phyloP scores from a whole-genome alignment of 2,888 invertebrate species.

The Drosophila infuscata region DNA sequence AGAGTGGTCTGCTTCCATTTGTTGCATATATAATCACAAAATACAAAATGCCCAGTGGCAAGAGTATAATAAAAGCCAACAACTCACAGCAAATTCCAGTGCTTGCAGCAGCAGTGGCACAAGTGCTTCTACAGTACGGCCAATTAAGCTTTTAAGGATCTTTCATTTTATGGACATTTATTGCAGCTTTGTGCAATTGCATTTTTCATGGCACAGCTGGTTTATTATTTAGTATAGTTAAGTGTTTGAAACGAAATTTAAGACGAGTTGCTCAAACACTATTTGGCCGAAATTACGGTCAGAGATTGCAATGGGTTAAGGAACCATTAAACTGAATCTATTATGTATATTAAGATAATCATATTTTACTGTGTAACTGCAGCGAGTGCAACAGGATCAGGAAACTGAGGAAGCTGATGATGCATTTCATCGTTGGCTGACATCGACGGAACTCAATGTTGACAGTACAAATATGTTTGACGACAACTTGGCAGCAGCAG shows the following conservation, averaged over 20 bases:
- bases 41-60: background rate
- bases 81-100: slow-evolving; percentile 14
- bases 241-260: slow-evolving; percentile 22
- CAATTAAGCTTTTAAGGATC: slow-evolving; percentile 56
- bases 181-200: slow-evolving; percentile 42
- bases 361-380: slow-evolving; percentile 5
- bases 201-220: slow-evolving; percentile 62
- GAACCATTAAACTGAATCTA: slow-evolving; percentile 26
- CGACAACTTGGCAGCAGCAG: slow-evolving; percentile 49
- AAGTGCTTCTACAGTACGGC: slow-evolving; percentile 20
- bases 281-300: slow-evolving; percentile 38
- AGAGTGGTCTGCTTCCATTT: background rate
- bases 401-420: slow-evolving; percentile 74
- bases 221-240: slow-evolving; percentile 64
- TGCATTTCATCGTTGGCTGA: slow-evolving; percentile 83
- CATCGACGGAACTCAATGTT: slow-evolving; percentile 81
- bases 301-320: background rate
- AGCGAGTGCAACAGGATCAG: slow-evolving; percentile 40
- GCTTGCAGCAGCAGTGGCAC: slow-evolving; percentile 27
- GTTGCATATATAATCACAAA: background rate
- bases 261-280: slow-evolving; percentile 35
- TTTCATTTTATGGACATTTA: slow-evolving; percentile 21
- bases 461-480: slow-evolving; percentile 70
- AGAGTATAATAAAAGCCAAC: background rate
- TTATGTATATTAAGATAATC: slow-evolving; percentile 19